These are phyloP conservation scores for Hydropotes inermis DNA, from an alignment of 2,113 vertebrate species.

Conservation along the genomic window DNA sequence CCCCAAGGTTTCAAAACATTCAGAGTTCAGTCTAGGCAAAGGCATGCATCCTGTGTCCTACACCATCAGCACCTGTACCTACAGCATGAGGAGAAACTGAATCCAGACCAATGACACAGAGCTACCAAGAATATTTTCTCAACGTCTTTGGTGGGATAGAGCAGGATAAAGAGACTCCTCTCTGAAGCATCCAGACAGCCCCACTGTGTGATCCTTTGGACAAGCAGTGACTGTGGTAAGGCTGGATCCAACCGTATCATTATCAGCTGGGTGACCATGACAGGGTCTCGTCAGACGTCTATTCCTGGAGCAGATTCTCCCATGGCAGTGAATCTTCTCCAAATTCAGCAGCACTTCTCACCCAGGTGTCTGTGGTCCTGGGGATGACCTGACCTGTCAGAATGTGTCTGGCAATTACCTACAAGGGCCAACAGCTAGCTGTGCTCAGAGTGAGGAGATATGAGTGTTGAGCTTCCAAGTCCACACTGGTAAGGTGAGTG, in stretches of 20 bases:
- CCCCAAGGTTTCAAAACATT: not conserved
- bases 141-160: not conserved
- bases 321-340: not conserved
- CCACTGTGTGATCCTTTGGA: too few species aligned
- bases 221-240: not conserved
- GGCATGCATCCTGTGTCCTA: not conserved
- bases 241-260: not conserved
- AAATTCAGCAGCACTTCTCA: not conserved
- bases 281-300: not conserved
- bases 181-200: not conserved
- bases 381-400: not conserved
- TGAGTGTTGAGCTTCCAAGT: not conserved
- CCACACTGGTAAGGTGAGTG: not conserved
- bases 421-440: not conserved
- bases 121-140: not conserved
- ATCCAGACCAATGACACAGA: not conserved
- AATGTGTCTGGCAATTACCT: not conserved
- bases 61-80: not conserved
- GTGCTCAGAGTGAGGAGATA: not conserved
- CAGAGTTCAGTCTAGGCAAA: not conserved
- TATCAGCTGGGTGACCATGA: not conserved
- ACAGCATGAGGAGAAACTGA: not conserved
- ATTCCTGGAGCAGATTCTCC: not conserved
- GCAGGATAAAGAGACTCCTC: not conserved
- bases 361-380: not conserved